Evolutionary conservation across 2,888 invertebrate genomes (phyloP), one percentile per base, ranked within the genome.

Genomic region (Morinoia aosen): DNA sequence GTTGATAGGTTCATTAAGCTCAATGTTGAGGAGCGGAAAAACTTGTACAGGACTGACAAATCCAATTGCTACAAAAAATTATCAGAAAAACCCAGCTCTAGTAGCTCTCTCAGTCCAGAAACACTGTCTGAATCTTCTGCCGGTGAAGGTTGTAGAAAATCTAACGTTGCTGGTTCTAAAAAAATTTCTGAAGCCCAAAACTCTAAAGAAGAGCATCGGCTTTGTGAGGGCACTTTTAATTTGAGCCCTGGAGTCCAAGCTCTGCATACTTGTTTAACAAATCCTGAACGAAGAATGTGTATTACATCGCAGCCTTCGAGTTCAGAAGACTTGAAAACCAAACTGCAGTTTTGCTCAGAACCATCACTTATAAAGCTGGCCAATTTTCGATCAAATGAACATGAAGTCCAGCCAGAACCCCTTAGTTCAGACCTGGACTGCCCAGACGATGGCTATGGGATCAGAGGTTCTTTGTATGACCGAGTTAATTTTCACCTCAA

Each of bases 1-100:
- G 57, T 93, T 5, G 93, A 93, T 33, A 93, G 93, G 48, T 93
- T 93, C 93, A 93, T 93, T 33, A 93, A 57, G 12, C 57, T 93
- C 10, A 57, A 93, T 93, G 57, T 93, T 57, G 57, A 93, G n/a
- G 93, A 93, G 57, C 56, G 93, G n/a, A 93, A 57, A 57, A 39
- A 57, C 12, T 57, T 33, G 33, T 33, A 57, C 40, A 39, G 40
- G 19, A 40, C 90, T 40, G 90, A 33, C 90, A 90, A 40, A 39
- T 33, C 39, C 10, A 90, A 39, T 8, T 48, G 16, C 33, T 90
- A 7, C 90, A 3, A 2, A 12, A 39, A 90, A 33, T 5, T 12
- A 14, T 39, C 39, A 40, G 90, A 90, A 39, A 90, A 90, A 2
- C 25, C 76, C 76, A 76, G 76, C 19, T 16, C 12, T 76, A 25